Conservation (phyloP, 2,113 vertebrate genomes). For the Xenopus tropicalis region UCB_Xtro_10.0 CM004450.2:57704001-57704500, state of each 20-base stretch:
- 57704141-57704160: conserved; percentile 54
- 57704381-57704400: conserved; percentile 53
- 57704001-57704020: conserved; percentile 39
- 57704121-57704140: conserved; percentile 48
- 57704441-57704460: conserved; percentile 60
- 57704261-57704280: conserved; percentile 48
- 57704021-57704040: conserved; percentile 30
- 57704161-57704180: conserved; percentile 39
- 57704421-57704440: conserved; percentile 60
- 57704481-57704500: conserved; percentile 63
- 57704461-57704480: conserved; percentile 62
- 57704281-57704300: conserved; percentile 47
- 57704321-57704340: conserved; percentile 59
- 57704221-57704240: conserved; percentile 15
- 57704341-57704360: conserved; percentile 58
- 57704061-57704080: conserved; percentile 33
- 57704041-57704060: conserved; percentile 39
- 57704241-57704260: conserved; percentile 37
- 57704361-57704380: conserved; percentile 62
- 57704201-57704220: conserved; percentile 35
- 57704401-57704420: conserved; percentile 62
- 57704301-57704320: conserved; percentile 58
- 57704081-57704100: conserved; percentile 47
- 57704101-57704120: conserved; percentile 53
- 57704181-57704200: conserved; percentile 46